Conservation (phyloP, 2,888 invertebrate species). For the Campoletis raptor region DNA sequence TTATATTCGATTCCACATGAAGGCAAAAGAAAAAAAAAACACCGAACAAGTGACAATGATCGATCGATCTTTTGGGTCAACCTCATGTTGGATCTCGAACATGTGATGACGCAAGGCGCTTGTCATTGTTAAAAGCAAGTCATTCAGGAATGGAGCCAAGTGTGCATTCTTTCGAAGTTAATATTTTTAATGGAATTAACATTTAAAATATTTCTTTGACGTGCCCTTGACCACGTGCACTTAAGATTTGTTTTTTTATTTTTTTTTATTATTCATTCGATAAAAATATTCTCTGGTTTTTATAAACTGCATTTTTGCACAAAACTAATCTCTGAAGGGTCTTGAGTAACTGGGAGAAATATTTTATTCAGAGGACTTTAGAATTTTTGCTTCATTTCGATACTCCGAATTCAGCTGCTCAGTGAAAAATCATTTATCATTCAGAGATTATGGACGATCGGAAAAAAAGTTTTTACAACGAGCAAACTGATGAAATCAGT, state of each 20-base stretch:
- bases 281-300: background rate
- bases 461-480: no score
- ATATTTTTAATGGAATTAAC: background rate
- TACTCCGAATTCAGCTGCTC: background rate
- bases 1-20: background rate
- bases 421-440: background rate
- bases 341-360: no score
- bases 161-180: background rate
- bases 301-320: background rate
- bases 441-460: background rate
- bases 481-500: background rate
- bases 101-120: conserved; percentile 21
- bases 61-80: conserved; percentile 19
- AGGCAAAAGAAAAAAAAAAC: background rate
- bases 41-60: conserved; percentile 29
- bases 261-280: no score
- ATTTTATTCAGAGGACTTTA: background rate
- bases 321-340: background rate
- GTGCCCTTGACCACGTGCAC: conserved; percentile 10
- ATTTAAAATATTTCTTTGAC: background rate
- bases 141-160: conserved; percentile 7
- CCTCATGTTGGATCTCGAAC: conserved; percentile 6
- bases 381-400: background rate
- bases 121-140: background rate
- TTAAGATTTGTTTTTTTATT: background rate